Base-by-base conservation (phyloP, 2,797 vertebrate species). In the Thaleichthys pacificus region DNA sequence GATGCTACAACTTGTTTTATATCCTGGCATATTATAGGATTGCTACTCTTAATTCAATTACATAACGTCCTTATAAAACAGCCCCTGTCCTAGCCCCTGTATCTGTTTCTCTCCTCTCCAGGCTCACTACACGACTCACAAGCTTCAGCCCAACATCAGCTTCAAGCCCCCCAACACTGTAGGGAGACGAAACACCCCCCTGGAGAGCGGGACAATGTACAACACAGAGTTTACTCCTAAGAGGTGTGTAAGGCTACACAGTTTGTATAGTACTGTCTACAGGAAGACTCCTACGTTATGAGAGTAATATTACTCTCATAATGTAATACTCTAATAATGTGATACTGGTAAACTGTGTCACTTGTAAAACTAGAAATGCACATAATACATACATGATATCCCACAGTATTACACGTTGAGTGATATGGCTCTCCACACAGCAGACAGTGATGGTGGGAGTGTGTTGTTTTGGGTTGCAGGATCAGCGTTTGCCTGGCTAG, bases 101-200 rank as follows among this genome's bases (percentile, higher is more conserved):
- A 26, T 60, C 1, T 17, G 15, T 35, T 26, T 17, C 15, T 47
- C 51, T 58, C 3, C n/a, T 30, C 57, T 68, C 30, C 21, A 76
- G 74, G 90, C 91, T 64, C 94, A 96, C 80, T 96, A 90, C 22
- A 24, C 83, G 76, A 91, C 90, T 1, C 92, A 95, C 61, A 79
- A 81, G 56, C 73, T 91, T 47, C 77, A 82, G 38, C 92, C 90
- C 22, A 77, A 75, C 2, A 68, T 70, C 69, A 95, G 92, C 66
- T 95, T 82, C 85, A 95, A 89, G 84, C 94, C 95, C 11, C 8
- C 58, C 11, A 67, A 64, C 0, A 21, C 69, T 3, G n/a, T 85
- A 1, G 0, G 80, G 30, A 71, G 60, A 28, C 87, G 65, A 7
- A 72, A 80, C 0, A 78, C 15, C 49, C 93, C 91, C 1, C 91